Percentiles rank a stretch among this genome's conserved stretches.
phyloP scores from a whole-genome alignment of 2,113 vertebrate genomes.

The Chamaetylas fuelleborni region DNA sequence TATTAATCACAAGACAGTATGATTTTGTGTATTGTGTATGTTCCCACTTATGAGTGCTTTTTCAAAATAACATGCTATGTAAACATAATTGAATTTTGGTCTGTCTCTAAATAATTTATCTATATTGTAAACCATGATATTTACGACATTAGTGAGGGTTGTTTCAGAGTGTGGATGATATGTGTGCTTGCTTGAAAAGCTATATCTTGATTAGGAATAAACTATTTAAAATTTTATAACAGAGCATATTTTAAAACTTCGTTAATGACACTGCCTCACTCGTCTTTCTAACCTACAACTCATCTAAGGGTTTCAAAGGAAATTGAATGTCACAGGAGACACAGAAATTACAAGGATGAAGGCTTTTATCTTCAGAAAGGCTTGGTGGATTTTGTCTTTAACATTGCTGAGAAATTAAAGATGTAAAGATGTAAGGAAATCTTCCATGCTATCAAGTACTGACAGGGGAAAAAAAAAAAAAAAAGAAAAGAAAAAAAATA shows the following conservation, averaged over 20 bases:
- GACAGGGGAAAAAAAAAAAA: no score
- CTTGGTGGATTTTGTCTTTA: background rate
- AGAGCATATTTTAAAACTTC: background rate
- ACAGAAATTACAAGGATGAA: background rate
- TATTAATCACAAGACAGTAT: background rate
- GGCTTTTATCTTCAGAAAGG: background rate
- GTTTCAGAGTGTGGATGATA: background rate
- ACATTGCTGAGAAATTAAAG: background rate
- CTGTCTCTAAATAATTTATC: background rate
- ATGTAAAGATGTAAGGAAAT: background rate
- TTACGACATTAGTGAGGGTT: background rate
- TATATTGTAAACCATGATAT: background rate
- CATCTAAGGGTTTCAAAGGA: background rate
- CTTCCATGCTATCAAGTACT: no score
- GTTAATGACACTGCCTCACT: background rate
- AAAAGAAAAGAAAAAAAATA: fast-evolving
- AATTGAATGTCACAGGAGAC: background rate
- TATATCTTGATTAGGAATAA: background rate
- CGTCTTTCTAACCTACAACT: background rate
- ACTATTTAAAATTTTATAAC: background rate
- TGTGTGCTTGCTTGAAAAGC: background rate
- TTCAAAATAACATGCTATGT: background rate
- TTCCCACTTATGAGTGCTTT: background rate
- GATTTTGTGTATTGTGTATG: background rate
- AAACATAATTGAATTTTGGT: background rate